phyloP scores from a whole-genome alignment of 2,113 vertebrate genomes.

The Leuciscus idus region DNA sequence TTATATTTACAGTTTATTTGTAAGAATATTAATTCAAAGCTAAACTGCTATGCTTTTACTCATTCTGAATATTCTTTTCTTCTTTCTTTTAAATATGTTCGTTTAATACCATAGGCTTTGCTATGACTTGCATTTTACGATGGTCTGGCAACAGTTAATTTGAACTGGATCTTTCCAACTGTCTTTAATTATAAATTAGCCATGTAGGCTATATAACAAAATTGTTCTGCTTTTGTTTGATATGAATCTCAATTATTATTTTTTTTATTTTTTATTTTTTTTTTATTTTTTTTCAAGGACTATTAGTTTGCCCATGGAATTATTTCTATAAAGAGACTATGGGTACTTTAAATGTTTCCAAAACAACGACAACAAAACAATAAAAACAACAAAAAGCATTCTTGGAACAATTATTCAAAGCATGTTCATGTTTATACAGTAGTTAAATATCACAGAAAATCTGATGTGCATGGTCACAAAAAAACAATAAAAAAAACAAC shows the following conservation, averaged over 20 bases:
- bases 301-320: background rate
- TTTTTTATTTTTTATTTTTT: no score
- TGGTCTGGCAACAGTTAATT: conserved; percentile 8
- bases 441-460: background rate
- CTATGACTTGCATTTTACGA: conserved; percentile 20
- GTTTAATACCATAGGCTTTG: background rate
- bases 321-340: background rate
- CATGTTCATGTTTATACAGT: background rate
- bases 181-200: conserved; percentile 43
- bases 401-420: background rate
- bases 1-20: background rate
- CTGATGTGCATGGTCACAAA: background rate
- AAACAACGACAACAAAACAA: background rate
- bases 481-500: background rate
- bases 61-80: background rate
- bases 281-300: background rate
- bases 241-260: background rate
- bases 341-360: background rate
- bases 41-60: background rate
- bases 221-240: background rate
- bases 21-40: background rate
- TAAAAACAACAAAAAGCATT: background rate
- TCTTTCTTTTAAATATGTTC: background rate
- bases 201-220: background rate
- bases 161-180: conserved; percentile 18